Evolutionary conservation across 2,797 vertebrate species (phyloP).

Genomic region (Urophycis tenuis): DNA sequence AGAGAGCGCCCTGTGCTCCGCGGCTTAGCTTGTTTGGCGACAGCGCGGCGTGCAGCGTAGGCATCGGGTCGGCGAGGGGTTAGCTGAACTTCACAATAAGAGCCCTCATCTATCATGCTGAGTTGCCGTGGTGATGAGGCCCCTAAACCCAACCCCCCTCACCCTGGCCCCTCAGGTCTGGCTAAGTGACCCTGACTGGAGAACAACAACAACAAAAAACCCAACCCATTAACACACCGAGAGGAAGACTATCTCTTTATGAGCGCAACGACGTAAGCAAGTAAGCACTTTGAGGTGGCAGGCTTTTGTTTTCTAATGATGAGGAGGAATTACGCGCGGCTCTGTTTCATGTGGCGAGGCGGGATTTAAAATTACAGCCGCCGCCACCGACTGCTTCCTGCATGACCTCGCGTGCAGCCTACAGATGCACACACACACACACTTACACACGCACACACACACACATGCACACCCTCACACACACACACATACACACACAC

Average conservation of each 20-base stretch:
- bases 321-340: neutral
- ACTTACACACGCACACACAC: neutral
- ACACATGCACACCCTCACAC: slow-evolving; percentile 19
- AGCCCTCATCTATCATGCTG: slow-evolving; percentile 60
- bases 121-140: slow-evolving; percentile 40
- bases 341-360: neutral
- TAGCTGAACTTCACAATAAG: slow-evolving; percentile 46
- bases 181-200: slow-evolving; percentile 51
- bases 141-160: too few relatives aligned
- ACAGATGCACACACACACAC: neutral
- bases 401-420: neutral
- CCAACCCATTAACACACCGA: slow-evolving; percentile 41
- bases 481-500: slow-evolving; percentile 15
- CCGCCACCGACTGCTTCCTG: too few relatives aligned
- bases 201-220: too few relatives aligned
- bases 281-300: slow-evolving; percentile 40
- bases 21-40: neutral
- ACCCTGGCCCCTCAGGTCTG: slow-evolving; percentile 45
- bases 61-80: slow-evolving; percentile 19
- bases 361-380: slow-evolving; percentile 20
- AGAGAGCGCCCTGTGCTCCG: neutral
- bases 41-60: slow-evolving; percentile 20
- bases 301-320: neutral
- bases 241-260: slow-evolving; percentile 26
- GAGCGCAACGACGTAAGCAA: slow-evolving; percentile 28